Percentiles rank a stretch among this genome's conserved stretches.
phyloP scores from a whole-genome alignment of 2,797 vertebrate genomes.

The Siniperca scherzeri region DNA sequence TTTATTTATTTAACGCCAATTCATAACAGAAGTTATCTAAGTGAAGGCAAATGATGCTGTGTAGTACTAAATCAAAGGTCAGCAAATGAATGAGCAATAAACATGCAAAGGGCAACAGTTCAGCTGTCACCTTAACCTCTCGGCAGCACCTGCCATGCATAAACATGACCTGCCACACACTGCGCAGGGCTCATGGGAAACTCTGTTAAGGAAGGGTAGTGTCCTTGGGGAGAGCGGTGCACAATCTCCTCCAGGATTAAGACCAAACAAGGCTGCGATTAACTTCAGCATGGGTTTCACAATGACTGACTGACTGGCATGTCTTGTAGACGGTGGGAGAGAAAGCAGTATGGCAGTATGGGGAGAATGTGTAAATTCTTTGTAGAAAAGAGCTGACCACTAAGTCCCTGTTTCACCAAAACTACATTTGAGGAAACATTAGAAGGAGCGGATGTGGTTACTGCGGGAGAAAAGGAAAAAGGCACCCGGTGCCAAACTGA shows the following conservation, averaged over 20 bases:
- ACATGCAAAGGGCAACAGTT: conserved; percentile 8
- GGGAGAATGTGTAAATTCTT: not conserved
- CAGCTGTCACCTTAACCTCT: not conserved
- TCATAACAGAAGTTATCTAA: too few relatives aligned
- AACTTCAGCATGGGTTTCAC: conserved; percentile 36
- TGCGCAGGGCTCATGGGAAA: conserved; percentile 30
- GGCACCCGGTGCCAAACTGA: not conserved
- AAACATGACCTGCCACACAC: conserved; percentile 9
- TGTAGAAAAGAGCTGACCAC: not conserved
- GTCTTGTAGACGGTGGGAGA: conserved; percentile 5
- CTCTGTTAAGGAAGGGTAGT: conserved; percentile 15
- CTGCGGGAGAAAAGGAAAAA: not conserved
- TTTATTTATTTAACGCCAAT: too few relatives aligned
- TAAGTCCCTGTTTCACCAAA: not conserved
- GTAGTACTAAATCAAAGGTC: not conserved
- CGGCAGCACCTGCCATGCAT: conserved; percentile 14
- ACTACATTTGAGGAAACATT: conserved; percentile 2
- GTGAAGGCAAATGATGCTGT: not conserved
- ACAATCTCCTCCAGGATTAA: conserved; percentile 25
- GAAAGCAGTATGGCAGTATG: not conserved
- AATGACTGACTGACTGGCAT: conserved; percentile 16
- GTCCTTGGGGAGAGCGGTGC: conserved; percentile 14
- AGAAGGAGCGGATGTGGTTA: not conserved
- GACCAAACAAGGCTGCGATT: conserved; percentile 58
- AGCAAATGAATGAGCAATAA: conserved; percentile 4